phyloP scores from a whole-genome alignment of 2,888 invertebrate species.

The Drosophila mimica region DNA sequence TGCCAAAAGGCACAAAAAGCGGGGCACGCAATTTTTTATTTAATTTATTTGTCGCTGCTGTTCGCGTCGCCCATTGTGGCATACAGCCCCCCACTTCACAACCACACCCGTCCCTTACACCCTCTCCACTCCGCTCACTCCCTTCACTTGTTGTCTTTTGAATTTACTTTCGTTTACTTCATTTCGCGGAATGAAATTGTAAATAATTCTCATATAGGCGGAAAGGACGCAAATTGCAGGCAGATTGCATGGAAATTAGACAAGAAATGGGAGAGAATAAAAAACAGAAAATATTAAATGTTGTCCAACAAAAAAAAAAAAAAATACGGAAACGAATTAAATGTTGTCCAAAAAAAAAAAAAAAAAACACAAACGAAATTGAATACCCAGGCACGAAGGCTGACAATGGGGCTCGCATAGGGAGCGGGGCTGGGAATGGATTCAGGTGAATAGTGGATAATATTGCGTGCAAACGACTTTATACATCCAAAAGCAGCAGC shows the following conservation, averaged over 20 bases:
- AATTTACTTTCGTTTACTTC: constrained; percentile 40
- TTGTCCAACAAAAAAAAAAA: constrained; percentile 1
- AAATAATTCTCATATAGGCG: constrained; percentile 56
- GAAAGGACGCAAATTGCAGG: constrained; percentile 65
- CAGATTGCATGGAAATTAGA: constrained; percentile 65
- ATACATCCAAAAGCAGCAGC: constrained; percentile 34
- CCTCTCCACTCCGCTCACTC: not conserved
- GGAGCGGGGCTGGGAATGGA: not conserved
- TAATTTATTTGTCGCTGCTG: constrained; percentile 57
- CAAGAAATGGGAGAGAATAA: constrained; percentile 9
- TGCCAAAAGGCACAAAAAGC: constrained; percentile 43
- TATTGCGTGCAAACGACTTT: constrained; percentile 68
- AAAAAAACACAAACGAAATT: not conserved
- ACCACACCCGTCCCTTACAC: not conserved
- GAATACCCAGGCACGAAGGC: not conserved
- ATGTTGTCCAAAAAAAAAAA: not conserved
- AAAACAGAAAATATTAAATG: constrained; percentile 3
- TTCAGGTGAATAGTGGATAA: constrained; percentile 1
- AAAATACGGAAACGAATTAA: not conserved
- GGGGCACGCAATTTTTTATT: constrained; percentile 54
- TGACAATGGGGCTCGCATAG: not conserved
- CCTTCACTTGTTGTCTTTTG: constrained; percentile 20
- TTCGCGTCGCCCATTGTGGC: constrained; percentile 28
- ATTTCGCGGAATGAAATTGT: constrained; percentile 60
- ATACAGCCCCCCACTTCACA: not conserved